Conservation (phyloP, 2,888 invertebrate species). For the Cerceris ruficornis region DNA sequence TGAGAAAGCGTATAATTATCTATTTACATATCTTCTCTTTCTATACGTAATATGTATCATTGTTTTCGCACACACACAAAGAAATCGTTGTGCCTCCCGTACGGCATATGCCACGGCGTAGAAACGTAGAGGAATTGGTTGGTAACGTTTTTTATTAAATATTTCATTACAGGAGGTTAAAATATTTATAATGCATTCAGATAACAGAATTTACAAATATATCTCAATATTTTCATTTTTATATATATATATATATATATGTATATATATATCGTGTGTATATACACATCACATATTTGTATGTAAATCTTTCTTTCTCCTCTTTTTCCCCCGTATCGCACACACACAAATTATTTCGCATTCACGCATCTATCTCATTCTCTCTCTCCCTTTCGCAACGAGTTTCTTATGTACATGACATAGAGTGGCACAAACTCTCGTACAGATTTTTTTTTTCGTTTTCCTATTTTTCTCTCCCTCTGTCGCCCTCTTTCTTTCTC, state of each 20-base stretch:
- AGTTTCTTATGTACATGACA: slow-evolving; percentile 69
- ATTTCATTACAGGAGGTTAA: slow-evolving; percentile 81
- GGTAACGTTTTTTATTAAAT: slow-evolving; percentile 80
- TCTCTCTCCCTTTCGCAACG: slow-evolving; percentile 21
- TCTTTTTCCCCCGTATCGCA: slow-evolving; percentile 15
- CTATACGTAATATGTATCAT: not conserved
- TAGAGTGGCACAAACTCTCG: slow-evolving; percentile 75
- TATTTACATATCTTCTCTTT: not conserved
- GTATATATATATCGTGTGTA: slow-evolving; percentile 48
- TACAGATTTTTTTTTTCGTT: slow-evolving; percentile 63
- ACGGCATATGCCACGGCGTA: slow-evolving; percentile 13
- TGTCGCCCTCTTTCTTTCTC: slow-evolving; percentile 42
- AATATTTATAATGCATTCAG: slow-evolving; percentile 80
- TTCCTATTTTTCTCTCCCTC: slow-evolving; percentile 61
- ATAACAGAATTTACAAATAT: slow-evolving; percentile 81
- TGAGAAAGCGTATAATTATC: no score
- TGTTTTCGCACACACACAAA: not conserved
- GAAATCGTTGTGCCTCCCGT: not conserved
- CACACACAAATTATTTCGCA: slow-evolving; percentile 17
- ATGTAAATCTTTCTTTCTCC: slow-evolving; percentile 55
- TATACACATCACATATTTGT: slow-evolving; percentile 64
- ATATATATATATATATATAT: slow-evolving; percentile 45
- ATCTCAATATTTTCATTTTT: slow-evolving; percentile 74
- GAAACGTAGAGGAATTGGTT: slow-evolving; percentile 66
- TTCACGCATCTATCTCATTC: slow-evolving; percentile 26